These are phyloP conservation scores for Acronicta psi DNA, from an alignment of 2,888 invertebrate genomes.

Conservation along the genomic window DNA sequence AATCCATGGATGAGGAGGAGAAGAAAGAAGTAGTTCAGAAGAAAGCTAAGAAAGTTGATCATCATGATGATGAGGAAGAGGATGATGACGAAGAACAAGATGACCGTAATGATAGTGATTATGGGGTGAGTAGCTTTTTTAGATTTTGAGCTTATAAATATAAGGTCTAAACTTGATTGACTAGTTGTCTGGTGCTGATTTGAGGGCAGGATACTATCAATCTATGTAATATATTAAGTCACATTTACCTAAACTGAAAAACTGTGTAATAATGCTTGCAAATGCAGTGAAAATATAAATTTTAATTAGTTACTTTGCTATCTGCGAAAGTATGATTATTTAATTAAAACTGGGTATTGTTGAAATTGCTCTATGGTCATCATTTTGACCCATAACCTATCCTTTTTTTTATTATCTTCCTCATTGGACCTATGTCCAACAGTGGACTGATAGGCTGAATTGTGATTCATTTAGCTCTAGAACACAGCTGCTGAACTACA, in stretches of 20 bases:
- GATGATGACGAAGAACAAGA: slow-evolving; percentile 69
- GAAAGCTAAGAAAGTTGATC: slow-evolving; percentile 15
- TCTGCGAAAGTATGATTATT: too few relatives aligned
- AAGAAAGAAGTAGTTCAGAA: background rate
- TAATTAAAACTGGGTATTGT: too few relatives aligned
- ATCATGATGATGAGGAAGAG: background rate
- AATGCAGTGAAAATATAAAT: too few relatives aligned
- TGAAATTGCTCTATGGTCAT: too few relatives aligned
- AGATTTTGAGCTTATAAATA: background rate
- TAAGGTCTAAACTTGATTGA: background rate
- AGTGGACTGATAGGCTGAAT: background rate
- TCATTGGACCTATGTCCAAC: background rate
- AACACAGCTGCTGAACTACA: background rate
- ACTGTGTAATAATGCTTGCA: too few relatives aligned
- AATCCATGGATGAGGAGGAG: slow-evolving; percentile 17
- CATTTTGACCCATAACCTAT: background rate
- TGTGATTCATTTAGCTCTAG: background rate
- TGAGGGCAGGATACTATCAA: too few relatives aligned
- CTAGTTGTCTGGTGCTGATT: too few relatives aligned
- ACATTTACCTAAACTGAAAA: too few relatives aligned
- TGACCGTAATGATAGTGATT: slow-evolving; percentile 44
- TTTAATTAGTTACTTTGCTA: too few relatives aligned
- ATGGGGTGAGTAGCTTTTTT: slow-evolving; percentile 38
- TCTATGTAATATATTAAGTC: too few relatives aligned
- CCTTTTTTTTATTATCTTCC: background rate